A percentile compares a stretch with the other conserved stretches of the same genome.
phyloP scores from a whole-genome alignment of 2,888 invertebrate genomes.

The Mesorhabditis belari region DNA sequence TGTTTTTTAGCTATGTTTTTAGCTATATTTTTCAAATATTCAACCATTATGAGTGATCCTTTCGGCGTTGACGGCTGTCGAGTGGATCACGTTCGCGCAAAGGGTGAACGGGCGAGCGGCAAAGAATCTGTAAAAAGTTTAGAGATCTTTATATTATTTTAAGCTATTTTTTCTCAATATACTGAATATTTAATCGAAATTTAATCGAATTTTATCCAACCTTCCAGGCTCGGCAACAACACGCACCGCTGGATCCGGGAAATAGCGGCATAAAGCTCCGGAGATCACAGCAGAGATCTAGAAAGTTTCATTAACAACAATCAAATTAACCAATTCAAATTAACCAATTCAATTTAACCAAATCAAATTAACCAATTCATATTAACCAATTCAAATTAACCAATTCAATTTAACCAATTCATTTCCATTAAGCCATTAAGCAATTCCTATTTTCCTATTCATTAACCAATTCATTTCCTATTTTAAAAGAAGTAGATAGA shows the following conservation, averaged over 20 bases:
- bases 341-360: no score
- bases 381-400: no score
- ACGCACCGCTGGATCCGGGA: slow-evolving; percentile 68
- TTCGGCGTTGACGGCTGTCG: slow-evolving; percentile 61
- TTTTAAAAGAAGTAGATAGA: no score
- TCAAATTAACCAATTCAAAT: no score
- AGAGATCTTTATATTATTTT: background rate
- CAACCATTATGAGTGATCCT: slow-evolving; percentile 38
- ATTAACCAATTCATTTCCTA: no score
- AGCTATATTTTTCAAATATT: no score
- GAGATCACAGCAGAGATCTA: slow-evolving; percentile 76
- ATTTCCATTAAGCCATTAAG: no score
- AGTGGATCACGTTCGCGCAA: slow-evolving; percentile 78
- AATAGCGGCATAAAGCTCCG: slow-evolving; percentile 71
- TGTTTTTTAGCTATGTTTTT: background rate
- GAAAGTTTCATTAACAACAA: no score
- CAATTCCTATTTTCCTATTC: no score
- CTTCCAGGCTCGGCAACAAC: slow-evolving; percentile 94
- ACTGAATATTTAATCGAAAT: background rate
- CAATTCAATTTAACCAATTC: no score
- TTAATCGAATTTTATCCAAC: background rate
- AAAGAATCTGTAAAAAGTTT: slow-evolving; percentile 64
- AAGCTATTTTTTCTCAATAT: background rate
- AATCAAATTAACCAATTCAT: no score
- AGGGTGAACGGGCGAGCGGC: slow-evolving; percentile 90